Evolutionary conservation across 92 coral and sea anemone genomes (phyloP), one percentile per base, ranked within the genome.

Genomic region (Phenganax marumi): DNA sequence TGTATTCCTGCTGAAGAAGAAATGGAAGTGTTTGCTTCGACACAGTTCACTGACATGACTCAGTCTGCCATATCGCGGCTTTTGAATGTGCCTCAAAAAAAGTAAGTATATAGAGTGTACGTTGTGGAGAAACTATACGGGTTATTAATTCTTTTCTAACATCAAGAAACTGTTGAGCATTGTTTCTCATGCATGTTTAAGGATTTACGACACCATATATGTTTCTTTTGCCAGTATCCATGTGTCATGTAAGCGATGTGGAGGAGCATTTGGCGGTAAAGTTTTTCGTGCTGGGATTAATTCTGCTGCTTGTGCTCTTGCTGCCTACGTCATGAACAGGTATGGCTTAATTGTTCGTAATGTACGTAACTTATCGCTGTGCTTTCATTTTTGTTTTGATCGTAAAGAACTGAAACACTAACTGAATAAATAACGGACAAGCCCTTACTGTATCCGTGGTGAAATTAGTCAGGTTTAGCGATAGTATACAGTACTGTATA

Each of bases 1-100:
- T 86, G 97, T 74, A 79, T 92, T 57, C 97, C 90, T 24, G 95
- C 89, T 49, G 97, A 92, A 23, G 97, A 92, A 60, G 97, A 93
- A 0, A 75, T 92, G 26, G 90, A 91, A 24, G 87, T 92, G 11
- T 90, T 80, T 77, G 65, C 84, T 33, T 85, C 97, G 21, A 82
- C 93, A 0, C 97, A 92, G 69, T 82, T 86, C 76, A 54, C 89
- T 9, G 94, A 90, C 65, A 33, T 19, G 8, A 73, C 87, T 8
- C 97, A 93, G 57, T 74, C 91, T 1, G 91, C 84, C 17, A 92
- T 93, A 3, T 94, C 97, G 13, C 90, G 87, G 25, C 87, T 81
- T n/a, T 91, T 93, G 58, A 89, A 91, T 11, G 66, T 87, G 24
- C 83, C 92, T 0, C 76, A 79, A n/a, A 88, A 91, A 85, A 92